Evolutionary conservation across 2,888 invertebrate genomes (phyloP).

Genomic region (Lepidocyrtinus sp.): DNA sequence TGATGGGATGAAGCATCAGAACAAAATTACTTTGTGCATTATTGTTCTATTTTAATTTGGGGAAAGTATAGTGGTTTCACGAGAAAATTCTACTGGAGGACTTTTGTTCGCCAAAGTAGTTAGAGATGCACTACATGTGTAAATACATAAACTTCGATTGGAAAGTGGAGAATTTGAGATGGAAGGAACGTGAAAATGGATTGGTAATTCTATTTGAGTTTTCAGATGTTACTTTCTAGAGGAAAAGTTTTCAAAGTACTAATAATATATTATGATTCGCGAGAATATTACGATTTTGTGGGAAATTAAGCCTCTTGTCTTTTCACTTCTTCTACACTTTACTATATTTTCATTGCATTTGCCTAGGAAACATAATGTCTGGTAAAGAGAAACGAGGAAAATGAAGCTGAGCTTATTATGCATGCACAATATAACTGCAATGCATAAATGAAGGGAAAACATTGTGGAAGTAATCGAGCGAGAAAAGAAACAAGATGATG

Average conservation of each 20-base stretch:
- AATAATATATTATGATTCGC: background rate
- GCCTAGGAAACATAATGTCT: background rate
- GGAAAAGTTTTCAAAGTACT: background rate
- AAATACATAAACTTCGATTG: no score
- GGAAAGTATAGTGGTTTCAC: no score
- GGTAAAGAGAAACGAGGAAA: background rate
- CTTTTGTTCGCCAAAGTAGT: no score
- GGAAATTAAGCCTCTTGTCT: slow-evolving; percentile 42
- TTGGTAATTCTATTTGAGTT: background rate
- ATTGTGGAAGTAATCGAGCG: slow-evolving; percentile 34
- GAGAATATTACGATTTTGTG: slow-evolving; percentile 32
- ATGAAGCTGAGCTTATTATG: slow-evolving; percentile 20
- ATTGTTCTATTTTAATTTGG: slow-evolving; percentile 1
- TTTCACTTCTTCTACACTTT: background rate
- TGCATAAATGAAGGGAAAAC: background rate
- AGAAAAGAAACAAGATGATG: slow-evolving; percentile 15
- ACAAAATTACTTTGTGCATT: slow-evolving; percentile 15
- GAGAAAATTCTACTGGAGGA: no score
- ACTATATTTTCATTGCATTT: no score
- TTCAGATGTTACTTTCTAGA: background rate
- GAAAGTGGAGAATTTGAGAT: background rate
- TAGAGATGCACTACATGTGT: no score
- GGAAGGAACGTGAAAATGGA: background rate
- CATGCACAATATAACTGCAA: background rate
- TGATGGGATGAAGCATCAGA: background rate